Percentiles rank a stretch among this genome's conserved stretches.
Evolutionary conservation across 1,140 invertebrate genomes (phyloP).

Genomic region (Drosophila cardini): DNA sequence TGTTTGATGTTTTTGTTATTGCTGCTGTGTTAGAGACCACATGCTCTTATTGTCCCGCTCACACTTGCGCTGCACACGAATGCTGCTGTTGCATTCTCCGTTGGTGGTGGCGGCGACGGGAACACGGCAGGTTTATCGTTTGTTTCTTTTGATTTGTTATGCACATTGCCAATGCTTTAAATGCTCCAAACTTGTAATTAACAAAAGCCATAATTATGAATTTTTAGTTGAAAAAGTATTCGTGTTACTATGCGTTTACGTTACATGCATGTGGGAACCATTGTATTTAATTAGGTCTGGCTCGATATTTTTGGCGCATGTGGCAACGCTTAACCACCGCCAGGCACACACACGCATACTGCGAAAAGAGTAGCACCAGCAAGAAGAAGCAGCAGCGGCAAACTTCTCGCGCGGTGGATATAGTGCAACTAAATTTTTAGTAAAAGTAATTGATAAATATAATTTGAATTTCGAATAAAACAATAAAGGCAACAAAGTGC

Average conservation of each 20-base stretch:
- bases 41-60: constrained; percentile 57
- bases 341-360: constrained; percentile 60
- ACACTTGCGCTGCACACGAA: constrained; percentile 14
- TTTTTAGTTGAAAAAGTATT: not conserved
- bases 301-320: constrained; percentile 43
- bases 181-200: constrained; percentile 30
- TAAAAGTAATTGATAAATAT: constrained; percentile 42
- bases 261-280: constrained; percentile 22
- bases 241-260: constrained; percentile 5
- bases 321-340: constrained; percentile 61
- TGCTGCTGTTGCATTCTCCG: constrained; percentile 58
- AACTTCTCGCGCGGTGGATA: constrained; percentile 67
- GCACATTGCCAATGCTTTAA: constrained; percentile 10
- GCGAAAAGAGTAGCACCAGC: constrained; percentile 64
- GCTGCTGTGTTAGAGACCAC: constrained; percentile 38
- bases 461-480: constrained; percentile 19
- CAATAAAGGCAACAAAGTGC: not conserved
- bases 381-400: constrained; percentile 77
- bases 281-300: constrained; percentile 32
- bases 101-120: constrained; percentile 23
- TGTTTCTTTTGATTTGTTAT: constrained; percentile 31
- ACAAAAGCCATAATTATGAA: constrained; percentile 3
- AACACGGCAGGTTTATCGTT: constrained; percentile 62
- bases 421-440: constrained; percentile 52
- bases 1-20: constrained; percentile 53